Evolutionary conservation across 2,888 invertebrate species (phyloP).

Genomic region (Euplexia lucipara): DNA sequence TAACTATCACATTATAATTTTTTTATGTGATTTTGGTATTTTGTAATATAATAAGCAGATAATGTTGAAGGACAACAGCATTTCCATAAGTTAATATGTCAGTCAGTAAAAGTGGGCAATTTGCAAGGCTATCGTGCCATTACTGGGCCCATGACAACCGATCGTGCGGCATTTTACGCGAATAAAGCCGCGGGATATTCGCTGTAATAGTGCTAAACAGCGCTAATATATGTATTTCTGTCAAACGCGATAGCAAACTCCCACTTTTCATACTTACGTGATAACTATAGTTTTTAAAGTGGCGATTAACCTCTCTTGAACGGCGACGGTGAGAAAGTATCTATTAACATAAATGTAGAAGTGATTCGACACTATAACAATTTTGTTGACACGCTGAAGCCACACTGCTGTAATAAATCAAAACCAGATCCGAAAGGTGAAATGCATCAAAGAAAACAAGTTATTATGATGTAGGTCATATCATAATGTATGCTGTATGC

Average conservation of each 20-base stretch:
- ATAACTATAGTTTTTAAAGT: slow-evolving; percentile 29
- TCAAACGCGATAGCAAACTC: slow-evolving; percentile 56
- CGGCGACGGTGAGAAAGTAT: slow-evolving; percentile 25
- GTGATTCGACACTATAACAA: neutral
- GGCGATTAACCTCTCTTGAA: slow-evolving; percentile 34
- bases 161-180: slow-evolving; percentile 25
- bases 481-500: slow-evolving; percentile 20
- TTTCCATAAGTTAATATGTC: slow-evolving; percentile 47
- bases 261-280: slow-evolving; percentile 57
- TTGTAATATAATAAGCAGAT: slow-evolving; percentile 23
- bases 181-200: slow-evolving; percentile 35
- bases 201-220: slow-evolving; percentile 53
- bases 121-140: slow-evolving; percentile 43
- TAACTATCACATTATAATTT: slow-evolving; percentile 10
- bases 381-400: neutral
- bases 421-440: slow-evolving; percentile 21
- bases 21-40: slow-evolving; percentile 32
- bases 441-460: slow-evolving; percentile 38
- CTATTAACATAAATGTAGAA: neutral
- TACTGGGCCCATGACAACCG: slow-evolving; percentile 14
- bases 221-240: slow-evolving; percentile 70
- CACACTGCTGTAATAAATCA: slow-evolving; percentile 22
- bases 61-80: slow-evolving; percentile 39
- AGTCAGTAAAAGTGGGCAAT: slow-evolving; percentile 42
- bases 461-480: slow-evolving; percentile 38